Percentiles rank a stretch among this genome's conserved stretches.
Conservation (phyloP, 2,888 invertebrate genomes). For the Tachina fera region DNA sequence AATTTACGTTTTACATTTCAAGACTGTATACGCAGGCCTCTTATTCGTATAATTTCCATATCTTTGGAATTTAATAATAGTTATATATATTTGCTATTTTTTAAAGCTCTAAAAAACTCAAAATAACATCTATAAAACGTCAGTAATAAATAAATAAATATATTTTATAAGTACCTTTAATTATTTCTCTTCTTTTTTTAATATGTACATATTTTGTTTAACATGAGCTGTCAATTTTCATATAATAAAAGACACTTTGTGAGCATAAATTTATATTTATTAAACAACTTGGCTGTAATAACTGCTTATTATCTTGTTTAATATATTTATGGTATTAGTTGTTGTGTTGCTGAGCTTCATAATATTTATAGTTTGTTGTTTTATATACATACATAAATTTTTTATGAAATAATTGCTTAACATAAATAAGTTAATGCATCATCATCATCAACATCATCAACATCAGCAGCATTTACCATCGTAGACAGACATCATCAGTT, state of each 20-base stretch:
- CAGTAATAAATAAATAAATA: constrained; percentile 40
- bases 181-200: constrained; percentile 18
- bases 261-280: constrained; percentile 64
- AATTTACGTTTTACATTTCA: too few species aligned
- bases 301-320: constrained; percentile 71
- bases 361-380: constrained; percentile 47
- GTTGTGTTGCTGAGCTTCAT: constrained; percentile 41
- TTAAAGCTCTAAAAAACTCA: not conserved
- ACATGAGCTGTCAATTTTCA: constrained; percentile 60
- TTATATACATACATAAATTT: constrained; percentile 14
- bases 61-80: not conserved
- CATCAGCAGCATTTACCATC: too few species aligned
- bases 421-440: constrained; percentile 69
- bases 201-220: constrained; percentile 25
- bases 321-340: constrained; percentile 62
- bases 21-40: too few species aligned
- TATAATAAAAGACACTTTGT: constrained; percentile 67
- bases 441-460: constrained; percentile 20
- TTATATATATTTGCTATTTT: constrained; percentile 1
- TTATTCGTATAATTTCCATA: not conserved
- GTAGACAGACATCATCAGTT: constrained; percentile 8
- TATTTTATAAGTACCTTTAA: constrained; percentile 40
- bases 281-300: constrained; percentile 58
- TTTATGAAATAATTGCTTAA: constrained; percentile 68
- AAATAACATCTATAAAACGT: not conserved